Base-by-base conservation (phyloP, 1,140 invertebrate species). In the Wasmannia auropunctata region DNA sequence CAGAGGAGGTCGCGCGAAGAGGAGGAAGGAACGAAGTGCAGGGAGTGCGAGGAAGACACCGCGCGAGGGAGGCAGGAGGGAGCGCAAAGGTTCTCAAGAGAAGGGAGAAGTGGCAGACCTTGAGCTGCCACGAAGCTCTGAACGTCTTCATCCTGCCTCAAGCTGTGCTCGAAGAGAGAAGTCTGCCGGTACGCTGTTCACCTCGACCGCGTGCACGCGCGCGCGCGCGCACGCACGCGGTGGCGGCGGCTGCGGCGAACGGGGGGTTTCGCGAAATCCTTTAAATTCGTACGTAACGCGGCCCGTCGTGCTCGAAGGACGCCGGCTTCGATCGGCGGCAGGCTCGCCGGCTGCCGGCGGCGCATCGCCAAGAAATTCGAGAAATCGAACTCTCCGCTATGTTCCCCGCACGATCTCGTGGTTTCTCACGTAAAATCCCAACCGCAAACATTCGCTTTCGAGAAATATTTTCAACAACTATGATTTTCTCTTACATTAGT, bases 71-170 rank as follows among this genome's bases (percentile, higher is more conserved):
- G 65, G 62, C 70, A 79, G 31, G 77, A 60, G 46, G 49, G 67
- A 69, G 46, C 43, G 76, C 34, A 83, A 87, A 77, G 76, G 79
- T 75, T 91, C 76, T 54, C 51, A 88, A 81, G 89, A 90, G 91
- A 91, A 92, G 93, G 93, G 94, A 92, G 87, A 95, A 95, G 94
- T 93, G 93, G 95, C 92, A 95, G 95, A 95, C 94, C 95, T 95
- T 95, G 95, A 95, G 95, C 94, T 95, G 94, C 95, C 95, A 95
- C 90, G 87, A 92, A 91, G 91, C 91, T 91, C 91, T 93, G 93
- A 93, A 95, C 94, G 93, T 95, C 95, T 95, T 95, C 95, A 95
- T 95, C 93, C 94, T 93, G 93, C 93, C 94, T 90, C 90, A 84
- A 94, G 93, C 91, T 90, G 90, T 85, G 92, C 91, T 92, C 67